Evolutionary conservation across 2,113 vertebrate genomes (phyloP).

Genomic region (Rhizomys pruinosus): DNA sequence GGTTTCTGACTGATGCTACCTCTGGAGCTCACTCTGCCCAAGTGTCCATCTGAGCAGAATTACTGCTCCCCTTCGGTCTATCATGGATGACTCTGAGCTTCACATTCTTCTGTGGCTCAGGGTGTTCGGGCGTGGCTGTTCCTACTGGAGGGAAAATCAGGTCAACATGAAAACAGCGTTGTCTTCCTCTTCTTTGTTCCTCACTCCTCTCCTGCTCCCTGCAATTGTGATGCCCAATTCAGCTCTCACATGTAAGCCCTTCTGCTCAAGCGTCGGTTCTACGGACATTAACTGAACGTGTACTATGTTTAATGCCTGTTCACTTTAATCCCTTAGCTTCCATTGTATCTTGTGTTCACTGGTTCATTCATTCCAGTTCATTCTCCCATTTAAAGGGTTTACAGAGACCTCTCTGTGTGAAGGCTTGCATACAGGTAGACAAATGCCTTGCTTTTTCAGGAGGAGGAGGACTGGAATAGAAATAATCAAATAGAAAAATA

Average conservation of each 20-base stretch:
- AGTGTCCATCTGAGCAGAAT: no score
- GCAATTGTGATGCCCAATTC: not conserved
- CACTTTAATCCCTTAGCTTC: not conserved
- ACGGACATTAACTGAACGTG: not conserved
- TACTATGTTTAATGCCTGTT: not conserved
- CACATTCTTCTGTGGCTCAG: not conserved
- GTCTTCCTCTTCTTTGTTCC: not conserved
- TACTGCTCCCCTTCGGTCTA: not conserved
- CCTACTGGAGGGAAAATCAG: not conserved
- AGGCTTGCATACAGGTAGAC: not conserved
- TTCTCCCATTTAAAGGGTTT: not conserved
- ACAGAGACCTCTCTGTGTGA: not conserved
- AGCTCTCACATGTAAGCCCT: not conserved
- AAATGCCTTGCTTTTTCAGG: not conserved
- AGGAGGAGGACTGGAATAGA: not conserved
- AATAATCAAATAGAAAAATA: not conserved
- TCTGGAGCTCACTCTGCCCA: not conserved
- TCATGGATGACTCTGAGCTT: not conserved
- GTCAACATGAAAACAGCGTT: not conserved
- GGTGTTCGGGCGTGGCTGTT: not conserved
- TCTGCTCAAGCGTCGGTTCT: not conserved
- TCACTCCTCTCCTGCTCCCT: not conserved
- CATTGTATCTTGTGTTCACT: not conserved
- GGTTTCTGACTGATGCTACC: not conserved
- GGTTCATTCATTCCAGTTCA: not conserved